These are phyloP conservation scores for Ferrisia virgata DNA, from an alignment of 2,888 invertebrate species.

Conservation along the genomic window DNA sequence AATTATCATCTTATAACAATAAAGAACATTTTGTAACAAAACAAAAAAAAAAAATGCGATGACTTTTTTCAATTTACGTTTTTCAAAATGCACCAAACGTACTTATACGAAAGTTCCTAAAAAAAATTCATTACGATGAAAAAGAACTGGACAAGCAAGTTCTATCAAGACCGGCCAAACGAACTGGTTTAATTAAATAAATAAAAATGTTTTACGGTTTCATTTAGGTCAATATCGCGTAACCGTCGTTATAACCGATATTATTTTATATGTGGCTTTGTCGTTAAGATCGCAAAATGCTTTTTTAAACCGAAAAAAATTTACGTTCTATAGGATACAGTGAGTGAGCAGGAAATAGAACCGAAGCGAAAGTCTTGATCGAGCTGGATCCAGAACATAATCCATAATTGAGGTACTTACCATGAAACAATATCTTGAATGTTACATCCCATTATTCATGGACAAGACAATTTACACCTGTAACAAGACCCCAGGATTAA, in stretches of 20 bases:
- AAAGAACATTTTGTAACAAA: neutral
- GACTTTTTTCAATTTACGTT: neutral
- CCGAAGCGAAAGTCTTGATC: neutral
- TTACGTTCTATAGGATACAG: neutral
- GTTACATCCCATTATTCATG: constrained; percentile 50
- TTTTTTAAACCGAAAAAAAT: neutral
- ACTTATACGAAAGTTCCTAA: constrained; percentile 10
- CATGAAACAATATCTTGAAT: constrained; percentile 51
- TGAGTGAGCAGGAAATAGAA: neutral
- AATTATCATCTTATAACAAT: neutral
- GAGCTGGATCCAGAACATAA: neutral
- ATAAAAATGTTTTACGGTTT: neutral
- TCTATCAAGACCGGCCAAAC: neutral
- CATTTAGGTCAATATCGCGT: constrained; percentile 41
- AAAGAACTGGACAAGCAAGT: constrained; percentile 29
- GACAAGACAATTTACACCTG: neutral
- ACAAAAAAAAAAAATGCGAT: neutral
- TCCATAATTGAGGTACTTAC: constrained; percentile 48
- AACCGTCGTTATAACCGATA: neutral
- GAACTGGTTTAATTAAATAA: constrained; percentile 36
- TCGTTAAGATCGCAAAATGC: neutral
- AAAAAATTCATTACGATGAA: constrained; percentile 9
- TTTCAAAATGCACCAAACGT: neutral
- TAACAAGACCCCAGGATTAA: neutral
- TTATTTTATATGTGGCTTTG: neutral